Percentiles rank a stretch among this genome's conserved stretches.
These are phyloP conservation scores for Pterophyllum scalare DNA, from an alignment of 2,113 vertebrate species.

Conservation along the genomic window DNA sequence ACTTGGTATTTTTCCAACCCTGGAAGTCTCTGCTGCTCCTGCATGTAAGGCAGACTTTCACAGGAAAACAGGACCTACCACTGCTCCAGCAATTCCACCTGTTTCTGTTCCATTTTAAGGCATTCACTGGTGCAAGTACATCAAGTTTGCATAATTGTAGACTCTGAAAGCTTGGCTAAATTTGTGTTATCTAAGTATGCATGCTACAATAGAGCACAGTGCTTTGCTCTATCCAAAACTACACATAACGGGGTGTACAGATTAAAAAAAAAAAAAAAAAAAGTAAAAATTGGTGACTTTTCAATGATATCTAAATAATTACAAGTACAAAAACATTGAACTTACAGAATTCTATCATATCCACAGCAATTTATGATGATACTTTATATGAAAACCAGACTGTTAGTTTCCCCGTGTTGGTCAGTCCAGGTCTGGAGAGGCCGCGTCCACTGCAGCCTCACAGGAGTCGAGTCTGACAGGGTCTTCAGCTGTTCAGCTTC, in stretches of 20 bases:
- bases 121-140: background rate
- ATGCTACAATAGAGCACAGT: fast-evolving
- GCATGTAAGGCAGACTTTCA: background rate
- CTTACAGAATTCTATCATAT: background rate
- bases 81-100: background rate
- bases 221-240: background rate
- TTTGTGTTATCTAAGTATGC: no score
- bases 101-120: background rate
- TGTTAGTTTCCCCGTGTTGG: background rate
- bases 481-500: background rate
- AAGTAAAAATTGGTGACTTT: no score
- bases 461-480: background rate
- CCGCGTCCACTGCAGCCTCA: background rate
- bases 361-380: background rate
- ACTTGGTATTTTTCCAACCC: background rate
- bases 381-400: background rate
- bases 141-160: background rate
- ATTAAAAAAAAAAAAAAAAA: no score
- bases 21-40: background rate
- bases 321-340: background rate
- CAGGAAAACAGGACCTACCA: background rate
- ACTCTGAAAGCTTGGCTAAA: no score
- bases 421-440: background rate
- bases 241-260: background rate
- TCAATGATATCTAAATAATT: no score